Base-by-base conservation (phyloP, 2,113 vertebrate genomes). In the Centrocercus urophasianus region DNA sequence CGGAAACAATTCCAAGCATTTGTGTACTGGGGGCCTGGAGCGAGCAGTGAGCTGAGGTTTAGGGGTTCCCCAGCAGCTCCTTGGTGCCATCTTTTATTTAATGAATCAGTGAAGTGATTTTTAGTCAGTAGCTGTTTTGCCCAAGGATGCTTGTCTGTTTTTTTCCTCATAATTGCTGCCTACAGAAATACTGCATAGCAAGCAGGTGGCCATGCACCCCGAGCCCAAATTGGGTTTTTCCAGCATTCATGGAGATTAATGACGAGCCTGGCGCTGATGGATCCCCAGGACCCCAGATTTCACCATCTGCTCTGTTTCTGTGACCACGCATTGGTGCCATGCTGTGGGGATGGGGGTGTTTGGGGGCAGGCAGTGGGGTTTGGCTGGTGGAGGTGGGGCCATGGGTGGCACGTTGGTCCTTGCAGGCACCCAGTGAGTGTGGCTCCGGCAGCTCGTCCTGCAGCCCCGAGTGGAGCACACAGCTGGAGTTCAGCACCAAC, bases 401-500 rank as follows among this genome's bases (percentile, higher is more conserved):
- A 22, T 1, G 0, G 38, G 45, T 3, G 5, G 20, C 27, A 63
- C 88, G 85, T 93, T 14, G 36, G 36, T 81, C 30, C 78, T 92
- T 86, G 93, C 98, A 99, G 99, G 98, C 98, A 66, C 97, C 98
- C 73, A 97, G 98, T 6, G 98, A 99, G 71, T 99, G 98, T 40
- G 98, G 98, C 56, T 98, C 99, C 8, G 96, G 98, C 96, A 99
- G 99, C 94, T 98, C 98, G 36, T 99, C 99, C 98, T 99, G 99
- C 97, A 99, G 99, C 93, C 99, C 99, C 0, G 99, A 99, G 96
- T 99, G 99, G 99, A 99, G 98, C 97, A 98, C 97, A 75, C 98
- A 98, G 70, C 98, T 99, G 32, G 99, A 99, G 42, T 99, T 99
- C 40, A 95, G 98, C 94, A 97, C 98, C 93, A 98, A 90, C 80